phyloP scores from a whole-genome alignment of 2,888 invertebrate genomes.

The Harpagoxenus sublaevis region DNA sequence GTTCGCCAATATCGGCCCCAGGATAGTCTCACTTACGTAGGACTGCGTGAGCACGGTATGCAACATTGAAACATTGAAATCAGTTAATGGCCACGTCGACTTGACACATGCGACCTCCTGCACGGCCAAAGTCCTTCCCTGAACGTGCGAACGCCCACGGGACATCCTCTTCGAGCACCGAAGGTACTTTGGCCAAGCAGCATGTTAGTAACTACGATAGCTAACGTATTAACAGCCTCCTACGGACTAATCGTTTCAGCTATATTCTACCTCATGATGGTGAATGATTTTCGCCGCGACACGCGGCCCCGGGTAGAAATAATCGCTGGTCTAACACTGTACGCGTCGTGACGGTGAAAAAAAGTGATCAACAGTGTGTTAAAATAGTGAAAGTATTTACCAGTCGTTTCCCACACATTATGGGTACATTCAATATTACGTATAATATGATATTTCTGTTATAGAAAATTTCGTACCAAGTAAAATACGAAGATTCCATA shows the following conservation, averaged over 20 bases:
- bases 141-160: constrained; percentile 17
- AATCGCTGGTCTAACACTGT: constrained; percentile 29
- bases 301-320: constrained; percentile 21
- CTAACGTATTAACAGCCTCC: constrained; percentile 63
- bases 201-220: constrained; percentile 63
- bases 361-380: constrained; percentile 6
- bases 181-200: constrained; percentile 74
- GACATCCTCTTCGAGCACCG: constrained; percentile 51
- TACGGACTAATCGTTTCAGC: constrained; percentile 64
- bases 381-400: constrained; percentile 38
- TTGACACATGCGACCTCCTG: constrained; percentile 72
- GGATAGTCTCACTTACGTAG: constrained; percentile 84
- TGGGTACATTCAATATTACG: background rate
- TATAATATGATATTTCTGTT: background rate
- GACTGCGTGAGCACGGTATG: constrained; percentile 84
- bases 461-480: background rate
- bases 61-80: constrained; percentile 84
- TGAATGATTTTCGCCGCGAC: constrained; percentile 42
- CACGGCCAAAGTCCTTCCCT: constrained; percentile 71
- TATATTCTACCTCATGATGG: constrained; percentile 53
- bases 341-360: background rate
- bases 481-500: background rate
- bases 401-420: constrained; percentile 19
- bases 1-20: constrained; percentile 69
- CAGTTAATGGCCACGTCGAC: constrained; percentile 80